Percentiles rank a stretch among this genome's conserved stretches.
Conservation (phyloP, 2,113 vertebrate genomes). For the Poeciliopsis retropinna region DNA sequence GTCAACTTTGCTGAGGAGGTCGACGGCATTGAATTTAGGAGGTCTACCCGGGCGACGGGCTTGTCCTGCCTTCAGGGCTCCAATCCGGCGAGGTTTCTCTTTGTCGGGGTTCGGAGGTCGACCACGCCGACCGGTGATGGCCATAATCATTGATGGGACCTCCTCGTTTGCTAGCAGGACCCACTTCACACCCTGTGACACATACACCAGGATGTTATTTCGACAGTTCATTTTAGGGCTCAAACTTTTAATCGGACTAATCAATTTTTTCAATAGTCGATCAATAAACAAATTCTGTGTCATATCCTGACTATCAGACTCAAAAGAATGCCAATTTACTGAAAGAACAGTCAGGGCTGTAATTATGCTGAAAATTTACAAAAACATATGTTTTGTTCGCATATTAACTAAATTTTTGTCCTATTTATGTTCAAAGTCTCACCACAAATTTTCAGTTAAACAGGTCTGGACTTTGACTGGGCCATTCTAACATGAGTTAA, state of each 20-base stretch:
- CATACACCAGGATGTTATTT: background rate
- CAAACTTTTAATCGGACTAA: too few species aligned
- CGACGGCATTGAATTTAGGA: slow-evolving; percentile 88
- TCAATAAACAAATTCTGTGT: too few species aligned
- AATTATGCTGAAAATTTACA: too few species aligned
- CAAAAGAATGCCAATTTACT: too few species aligned
- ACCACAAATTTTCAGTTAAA: background rate
- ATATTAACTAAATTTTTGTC: background rate
- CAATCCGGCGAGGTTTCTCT: slow-evolving; percentile 79
- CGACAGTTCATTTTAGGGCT: background rate
- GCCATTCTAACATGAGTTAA: background rate
- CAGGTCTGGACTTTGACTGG: background rate
- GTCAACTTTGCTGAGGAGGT: slow-evolving; percentile 90
- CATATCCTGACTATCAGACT: too few species aligned
- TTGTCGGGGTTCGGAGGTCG: slow-evolving; percentile 93
- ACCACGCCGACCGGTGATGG: slow-evolving; percentile 94
- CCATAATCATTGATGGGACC: slow-evolving; percentile 94
- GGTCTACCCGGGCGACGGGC: slow-evolving; percentile 86
- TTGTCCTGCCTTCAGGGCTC: slow-evolving; percentile 71
- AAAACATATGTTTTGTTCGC: too few species aligned
- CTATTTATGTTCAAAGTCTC: background rate
- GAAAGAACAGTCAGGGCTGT: too few species aligned
- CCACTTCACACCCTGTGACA: slow-evolving; percentile 88
- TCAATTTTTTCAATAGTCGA: too few species aligned
- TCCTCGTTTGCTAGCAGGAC: slow-evolving; percentile 89